Base-by-base conservation (phyloP, 2,113 vertebrate species). In the Crotalus horridus region DNA sequence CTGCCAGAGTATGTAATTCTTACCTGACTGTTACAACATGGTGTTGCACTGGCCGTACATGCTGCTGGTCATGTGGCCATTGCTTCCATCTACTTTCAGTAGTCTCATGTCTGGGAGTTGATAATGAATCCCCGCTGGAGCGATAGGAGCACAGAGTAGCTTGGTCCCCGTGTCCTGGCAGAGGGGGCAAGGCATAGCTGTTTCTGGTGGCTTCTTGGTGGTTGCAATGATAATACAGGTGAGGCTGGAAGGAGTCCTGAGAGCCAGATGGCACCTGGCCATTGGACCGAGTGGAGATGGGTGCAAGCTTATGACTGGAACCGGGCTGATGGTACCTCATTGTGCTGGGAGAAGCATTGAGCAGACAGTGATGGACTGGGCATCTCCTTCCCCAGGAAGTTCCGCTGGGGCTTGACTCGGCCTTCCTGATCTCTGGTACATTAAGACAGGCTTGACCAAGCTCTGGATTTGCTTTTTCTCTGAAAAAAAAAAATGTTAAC, bases 11-110 rank as follows among this genome's bases (percentile, higher is more conserved):
- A 10, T 54, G 59, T 56, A 15, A 21, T 54, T 91, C 97, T 92
- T 96, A 99, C 99, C 99, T 98, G 94, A 99, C 98, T 11, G 98
- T 98, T 93, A 99, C 98, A 56, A 99, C 93, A 0, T 98, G 99
- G 3, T 96, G 98, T 95, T 98, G 99, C 91, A 97, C 94, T 0
- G 98, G 97, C 89, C 97, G 98, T 20, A 97, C 96, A n/a, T 97
- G 94, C 92, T 92, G 97, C 93, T 97, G 96, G n/a, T 98, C 96
- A 0, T 97, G 97, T 48, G 98, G 97, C 96, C 98, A 98, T 48
- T 98, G 98, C 91, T 98, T 98, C 98, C 98, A 98, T 53, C 98
- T 96, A 10, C 95, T 96, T 55, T 97, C 97, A 0, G 96, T 95
- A 43, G 96, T 95, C 5, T 95, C 96, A 0, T 97, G 98, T 0